Percentiles rank a stretch among this genome's conserved stretches.
phyloP scores from a whole-genome alignment of 2,888 invertebrate genomes.

The Pristionchus mayeri region DNA sequence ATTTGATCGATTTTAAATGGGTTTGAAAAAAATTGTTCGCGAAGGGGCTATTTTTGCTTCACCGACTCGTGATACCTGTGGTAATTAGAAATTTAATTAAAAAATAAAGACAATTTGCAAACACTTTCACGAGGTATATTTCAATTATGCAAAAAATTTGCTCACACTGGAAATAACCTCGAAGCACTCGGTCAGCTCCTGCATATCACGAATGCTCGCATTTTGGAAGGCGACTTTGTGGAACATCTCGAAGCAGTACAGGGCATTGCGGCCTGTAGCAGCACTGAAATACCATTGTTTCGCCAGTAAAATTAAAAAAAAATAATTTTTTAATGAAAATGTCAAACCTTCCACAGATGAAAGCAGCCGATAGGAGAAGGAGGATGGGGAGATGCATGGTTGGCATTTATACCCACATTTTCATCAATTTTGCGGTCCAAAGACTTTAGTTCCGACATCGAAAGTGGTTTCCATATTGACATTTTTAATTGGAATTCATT shows the following conservation, averaged over 20 bases:
- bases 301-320: not conserved
- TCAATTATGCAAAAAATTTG: too few relatives aligned
- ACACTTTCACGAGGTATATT: too few relatives aligned
- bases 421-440: not conserved
- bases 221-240: not conserved
- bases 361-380: not conserved
- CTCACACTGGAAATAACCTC: not conserved
- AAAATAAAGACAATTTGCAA: too few relatives aligned
- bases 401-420: not conserved
- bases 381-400: not conserved
- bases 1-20: too few relatives aligned
- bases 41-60: too few relatives aligned
- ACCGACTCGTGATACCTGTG: too few relatives aligned
- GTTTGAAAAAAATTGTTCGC: too few relatives aligned
- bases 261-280: not conserved
- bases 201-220: not conserved
- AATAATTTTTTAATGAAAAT: not conserved
- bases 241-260: not conserved
- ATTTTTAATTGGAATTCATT: too few relatives aligned
- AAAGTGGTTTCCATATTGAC: too few relatives aligned
- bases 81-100: too few relatives aligned
- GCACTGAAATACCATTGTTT: not conserved
- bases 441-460: too few relatives aligned
- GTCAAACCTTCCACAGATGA: not conserved
- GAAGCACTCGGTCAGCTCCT: not conserved